phyloP scores from a whole-genome alignment of 2,113 vertebrate genomes.

The Hoplias malabaricus region DNA sequence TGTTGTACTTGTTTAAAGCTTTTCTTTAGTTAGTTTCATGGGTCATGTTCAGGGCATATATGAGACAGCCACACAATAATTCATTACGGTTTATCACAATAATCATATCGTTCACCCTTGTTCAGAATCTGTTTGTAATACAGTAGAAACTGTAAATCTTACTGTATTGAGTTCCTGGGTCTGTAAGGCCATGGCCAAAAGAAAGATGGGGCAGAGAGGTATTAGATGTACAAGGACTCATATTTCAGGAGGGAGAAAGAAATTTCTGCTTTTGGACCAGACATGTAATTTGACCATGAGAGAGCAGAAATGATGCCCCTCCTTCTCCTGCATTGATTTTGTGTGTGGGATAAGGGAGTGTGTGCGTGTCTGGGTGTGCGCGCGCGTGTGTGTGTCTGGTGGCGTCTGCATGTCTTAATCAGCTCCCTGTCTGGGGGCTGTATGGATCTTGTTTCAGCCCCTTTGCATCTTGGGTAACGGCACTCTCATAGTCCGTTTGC shows the following conservation, averaged over 20 bases:
- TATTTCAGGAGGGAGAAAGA: slow-evolving; percentile 18
- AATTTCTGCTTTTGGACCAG: slow-evolving; percentile 64
- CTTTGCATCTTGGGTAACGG: slow-evolving; percentile 74
- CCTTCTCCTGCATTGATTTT: slow-evolving; percentile 75
- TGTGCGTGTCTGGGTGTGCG: slow-evolving; percentile 18
- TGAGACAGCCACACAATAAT: no score
- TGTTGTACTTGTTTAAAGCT: no score
- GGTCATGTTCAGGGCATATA: no score
- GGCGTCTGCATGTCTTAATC: slow-evolving; percentile 79
- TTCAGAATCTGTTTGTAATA: no score
- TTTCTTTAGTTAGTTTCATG: no score
- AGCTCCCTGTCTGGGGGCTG: slow-evolving; percentile 76
- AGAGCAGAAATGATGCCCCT: slow-evolving; percentile 76
- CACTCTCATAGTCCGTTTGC: slow-evolving; percentile 32
- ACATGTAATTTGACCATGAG: slow-evolving; percentile 77
- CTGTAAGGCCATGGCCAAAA: not conserved
- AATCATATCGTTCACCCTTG: no score
- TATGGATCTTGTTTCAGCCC: slow-evolving; percentile 76
- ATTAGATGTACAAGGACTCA: not conserved
- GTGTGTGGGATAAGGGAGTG: slow-evolving; percentile 49
- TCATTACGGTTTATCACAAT: no score
- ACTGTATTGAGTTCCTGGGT: not conserved
- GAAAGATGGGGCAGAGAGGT: not conserved
- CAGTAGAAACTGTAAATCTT: not conserved
- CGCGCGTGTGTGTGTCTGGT: slow-evolving; percentile 63